These are phyloP conservation scores for Auanema sp. DNA, from an alignment of 2,888 invertebrate genomes.

Conservation along the genomic window DNA sequence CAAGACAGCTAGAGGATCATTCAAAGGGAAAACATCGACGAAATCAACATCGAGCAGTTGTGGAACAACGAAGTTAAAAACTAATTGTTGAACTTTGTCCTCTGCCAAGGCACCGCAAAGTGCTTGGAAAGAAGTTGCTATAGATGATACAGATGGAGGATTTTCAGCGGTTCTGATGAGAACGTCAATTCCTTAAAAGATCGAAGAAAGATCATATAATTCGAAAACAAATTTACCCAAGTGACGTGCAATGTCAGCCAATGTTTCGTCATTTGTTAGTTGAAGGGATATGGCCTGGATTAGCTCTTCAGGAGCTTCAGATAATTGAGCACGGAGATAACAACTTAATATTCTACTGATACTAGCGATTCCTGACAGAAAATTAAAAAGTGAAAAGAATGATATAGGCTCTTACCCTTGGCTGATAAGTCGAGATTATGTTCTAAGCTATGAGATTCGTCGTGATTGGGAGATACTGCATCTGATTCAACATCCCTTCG, in stretches of 20 bases:
- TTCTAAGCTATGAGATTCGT: neutral
- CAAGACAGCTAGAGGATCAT: conserved; percentile 77
- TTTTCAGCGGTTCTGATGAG: conserved; percentile 55
- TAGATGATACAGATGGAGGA: conserved; percentile 67
- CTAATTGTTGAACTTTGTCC: conserved; percentile 75
- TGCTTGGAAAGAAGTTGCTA: conserved; percentile 79
- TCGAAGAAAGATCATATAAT: neutral
- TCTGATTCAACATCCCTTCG: conserved; percentile 47
- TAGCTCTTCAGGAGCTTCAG: conserved; percentile 78
- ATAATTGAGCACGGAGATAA: conserved; percentile 75
- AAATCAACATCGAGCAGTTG: conserved; percentile 83
- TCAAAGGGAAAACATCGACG: conserved; percentile 75
- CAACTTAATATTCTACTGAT: conserved; percentile 66
- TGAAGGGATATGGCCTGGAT: conserved; percentile 67
- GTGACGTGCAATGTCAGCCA: conserved; percentile 28
- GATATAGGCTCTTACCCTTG: neutral
- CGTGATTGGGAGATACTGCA: conserved; percentile 15
- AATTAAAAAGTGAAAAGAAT: neutral
- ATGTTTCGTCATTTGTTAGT: conserved; percentile 26
- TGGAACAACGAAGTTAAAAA: conserved; percentile 81
- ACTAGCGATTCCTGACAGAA: conserved; percentile 68
- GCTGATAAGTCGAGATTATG: neutral
- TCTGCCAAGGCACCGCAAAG: conserved; percentile 76
- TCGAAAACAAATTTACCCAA: conserved; percentile 10
- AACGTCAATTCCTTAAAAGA: conserved; percentile 46